phyloP scores from a whole-genome alignment of 2,888 invertebrate species.

The Eupithecia inturbata region DNA sequence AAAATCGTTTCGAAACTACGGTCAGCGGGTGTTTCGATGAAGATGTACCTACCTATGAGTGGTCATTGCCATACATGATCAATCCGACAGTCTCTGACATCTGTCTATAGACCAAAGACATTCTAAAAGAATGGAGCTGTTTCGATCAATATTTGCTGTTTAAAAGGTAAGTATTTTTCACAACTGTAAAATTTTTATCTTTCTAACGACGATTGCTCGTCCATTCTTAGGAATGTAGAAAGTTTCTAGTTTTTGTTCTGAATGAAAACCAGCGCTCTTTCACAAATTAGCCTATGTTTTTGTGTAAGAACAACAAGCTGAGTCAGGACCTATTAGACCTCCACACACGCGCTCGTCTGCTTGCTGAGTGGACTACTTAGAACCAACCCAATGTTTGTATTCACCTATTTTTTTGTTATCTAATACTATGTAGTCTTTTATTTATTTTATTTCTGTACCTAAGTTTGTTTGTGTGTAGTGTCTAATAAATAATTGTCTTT shows the following conservation, averaged over 20 bases:
- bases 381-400: too few species aligned
- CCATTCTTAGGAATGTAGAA: neutral
- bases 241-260: neutral
- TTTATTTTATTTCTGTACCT: too few species aligned
- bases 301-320: too few species aligned
- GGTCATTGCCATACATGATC: neutral
- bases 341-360: too few species aligned
- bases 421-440: too few species aligned
- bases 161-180: neutral
- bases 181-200: neutral
- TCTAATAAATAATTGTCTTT: too few species aligned
- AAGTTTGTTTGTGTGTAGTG: too few species aligned
- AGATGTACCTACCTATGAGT: conserved; percentile 21
- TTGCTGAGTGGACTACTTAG: too few species aligned
- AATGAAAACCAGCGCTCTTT: too few species aligned
- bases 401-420: too few species aligned
- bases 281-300: too few species aligned
- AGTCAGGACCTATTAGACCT: too few species aligned
- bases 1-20: conserved; percentile 33
- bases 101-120: neutral
- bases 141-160: neutral
- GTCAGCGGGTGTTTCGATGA: conserved; percentile 17
- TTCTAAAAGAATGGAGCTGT: neutral
- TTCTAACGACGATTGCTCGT: neutral
- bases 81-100: neutral